A percentile compares a stretch with the other conserved stretches of the same genome.
Conservation (phyloP, 2,113 vertebrate species). For the Mormyrus lacerda region DNA sequence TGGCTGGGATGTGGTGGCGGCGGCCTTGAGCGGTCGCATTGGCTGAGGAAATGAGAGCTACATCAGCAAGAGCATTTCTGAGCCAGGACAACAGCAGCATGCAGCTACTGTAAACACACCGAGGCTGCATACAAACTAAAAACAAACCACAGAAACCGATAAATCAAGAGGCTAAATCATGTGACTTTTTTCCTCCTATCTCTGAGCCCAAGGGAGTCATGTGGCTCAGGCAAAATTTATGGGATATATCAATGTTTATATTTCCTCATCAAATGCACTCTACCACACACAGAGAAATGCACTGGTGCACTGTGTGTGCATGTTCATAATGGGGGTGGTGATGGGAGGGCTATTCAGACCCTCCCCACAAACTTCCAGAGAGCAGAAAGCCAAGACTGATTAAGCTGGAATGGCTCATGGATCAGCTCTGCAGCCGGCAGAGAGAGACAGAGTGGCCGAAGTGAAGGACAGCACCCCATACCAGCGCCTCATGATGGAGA, state of each 20-base stretch:
- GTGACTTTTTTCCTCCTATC: not conserved
- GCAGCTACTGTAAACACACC: not conserved
- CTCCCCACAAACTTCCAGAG: not conserved
- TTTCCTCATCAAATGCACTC: not conserved
- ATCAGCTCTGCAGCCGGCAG: not conserved
- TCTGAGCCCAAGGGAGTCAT: not conserved
- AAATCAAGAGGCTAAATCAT: not conserved
- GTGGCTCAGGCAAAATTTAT: no score
- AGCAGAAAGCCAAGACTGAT: not conserved
- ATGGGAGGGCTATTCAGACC: not conserved
- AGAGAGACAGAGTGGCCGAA: not conserved
- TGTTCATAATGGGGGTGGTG: not conserved
- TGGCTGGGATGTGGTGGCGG: constrained; percentile 89
- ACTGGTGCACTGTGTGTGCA: not conserved
- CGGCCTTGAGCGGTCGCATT: constrained; percentile 91
- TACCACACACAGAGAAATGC: not conserved
- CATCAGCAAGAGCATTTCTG: not conserved
- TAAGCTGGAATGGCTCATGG: not conserved
- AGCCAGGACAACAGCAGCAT: not conserved
- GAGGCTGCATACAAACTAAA: not conserved
- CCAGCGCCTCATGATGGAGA: not conserved
- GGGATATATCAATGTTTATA: not conserved
- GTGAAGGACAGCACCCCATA: not conserved
- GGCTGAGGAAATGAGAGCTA: constrained; percentile 59
- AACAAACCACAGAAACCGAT: not conserved